Conservation (phyloP, 2,888 invertebrate species). For the Conchocele bisecta region DNA sequence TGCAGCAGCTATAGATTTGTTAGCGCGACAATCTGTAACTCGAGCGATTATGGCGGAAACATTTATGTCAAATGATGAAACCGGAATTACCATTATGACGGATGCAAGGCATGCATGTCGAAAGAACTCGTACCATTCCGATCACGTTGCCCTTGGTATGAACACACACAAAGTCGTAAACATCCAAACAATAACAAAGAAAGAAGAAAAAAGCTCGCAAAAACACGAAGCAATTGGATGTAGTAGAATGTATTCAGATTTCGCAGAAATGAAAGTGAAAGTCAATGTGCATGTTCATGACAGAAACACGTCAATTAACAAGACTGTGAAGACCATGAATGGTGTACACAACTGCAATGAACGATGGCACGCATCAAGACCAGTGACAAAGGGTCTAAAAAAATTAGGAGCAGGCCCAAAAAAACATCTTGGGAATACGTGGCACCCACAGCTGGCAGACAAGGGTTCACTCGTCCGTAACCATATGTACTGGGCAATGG, state of each 20-base stretch:
- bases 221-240: constrained; percentile 6
- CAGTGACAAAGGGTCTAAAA: background rate
- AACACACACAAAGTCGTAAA: constrained; percentile 22
- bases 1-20: background rate
- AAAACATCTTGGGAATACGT: background rate
- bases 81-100: constrained; percentile 6
- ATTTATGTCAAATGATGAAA: too few relatives aligned
- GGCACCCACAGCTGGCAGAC: constrained; percentile 1
- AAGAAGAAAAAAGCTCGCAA: background rate
- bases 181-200: constrained; percentile 2
- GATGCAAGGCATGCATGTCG: constrained; percentile 12
- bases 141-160: constrained; percentile 1
- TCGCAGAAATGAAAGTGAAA: background rate
- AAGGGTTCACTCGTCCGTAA: constrained; percentile 1
- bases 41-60: too few relatives aligned
- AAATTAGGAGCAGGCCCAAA: background rate
- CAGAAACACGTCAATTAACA: constrained; percentile 14
- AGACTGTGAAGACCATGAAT: background rate
- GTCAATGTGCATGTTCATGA: constrained; percentile 16
- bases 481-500: background rate
- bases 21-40: background rate
- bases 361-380: constrained; percentile 14
- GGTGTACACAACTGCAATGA: constrained; percentile 15
- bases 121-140: constrained; percentile 9
- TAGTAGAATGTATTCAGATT: constrained; percentile 5